Conservation (phyloP, 2,888 invertebrate species). For the Synergus laeviventris region DNA sequence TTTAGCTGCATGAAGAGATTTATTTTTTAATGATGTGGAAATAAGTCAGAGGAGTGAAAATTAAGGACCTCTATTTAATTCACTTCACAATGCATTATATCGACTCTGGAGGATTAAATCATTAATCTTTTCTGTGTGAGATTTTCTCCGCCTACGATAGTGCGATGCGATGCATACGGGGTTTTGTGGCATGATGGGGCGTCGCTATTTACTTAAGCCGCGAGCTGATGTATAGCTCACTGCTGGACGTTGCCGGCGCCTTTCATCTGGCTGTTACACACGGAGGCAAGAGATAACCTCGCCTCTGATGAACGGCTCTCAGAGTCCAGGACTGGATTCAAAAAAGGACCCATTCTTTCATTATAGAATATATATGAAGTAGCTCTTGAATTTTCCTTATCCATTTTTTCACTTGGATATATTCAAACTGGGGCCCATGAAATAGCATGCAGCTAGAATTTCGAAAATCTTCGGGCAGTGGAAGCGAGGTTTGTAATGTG, state of each 20-base stretch:
- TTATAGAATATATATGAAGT: conserved; percentile 5
- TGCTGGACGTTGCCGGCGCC: conserved; percentile 70
- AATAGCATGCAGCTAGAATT: too few species aligned
- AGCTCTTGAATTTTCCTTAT: not conserved
- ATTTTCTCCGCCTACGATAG: conserved; percentile 22
- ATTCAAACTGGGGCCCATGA: too few species aligned
- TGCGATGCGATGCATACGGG: conserved; percentile 14
- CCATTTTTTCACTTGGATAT: too few species aligned
- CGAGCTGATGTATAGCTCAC: conserved; percentile 70
- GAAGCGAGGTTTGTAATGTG: too few species aligned
- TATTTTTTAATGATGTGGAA: not conserved
- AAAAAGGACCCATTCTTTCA: conserved; percentile 8
- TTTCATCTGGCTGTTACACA: conserved; percentile 43
- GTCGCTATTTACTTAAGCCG: conserved; percentile 71
- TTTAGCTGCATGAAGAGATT: not conserved
- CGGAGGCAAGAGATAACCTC: conserved; percentile 18
- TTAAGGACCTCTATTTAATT: not conserved
- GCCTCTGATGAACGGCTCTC: conserved; percentile 28
- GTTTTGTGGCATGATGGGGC: conserved; percentile 52
- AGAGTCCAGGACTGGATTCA: conserved; percentile 12
- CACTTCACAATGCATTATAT: conserved; percentile 1
- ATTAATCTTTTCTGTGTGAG: conserved; percentile 50
- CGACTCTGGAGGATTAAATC: conserved; percentile 49
- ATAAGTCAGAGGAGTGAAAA: not conserved
- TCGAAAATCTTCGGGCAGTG: too few species aligned